Conservation (phyloP, 2,888 invertebrate species). For the Isotomurus palustris region DNA sequence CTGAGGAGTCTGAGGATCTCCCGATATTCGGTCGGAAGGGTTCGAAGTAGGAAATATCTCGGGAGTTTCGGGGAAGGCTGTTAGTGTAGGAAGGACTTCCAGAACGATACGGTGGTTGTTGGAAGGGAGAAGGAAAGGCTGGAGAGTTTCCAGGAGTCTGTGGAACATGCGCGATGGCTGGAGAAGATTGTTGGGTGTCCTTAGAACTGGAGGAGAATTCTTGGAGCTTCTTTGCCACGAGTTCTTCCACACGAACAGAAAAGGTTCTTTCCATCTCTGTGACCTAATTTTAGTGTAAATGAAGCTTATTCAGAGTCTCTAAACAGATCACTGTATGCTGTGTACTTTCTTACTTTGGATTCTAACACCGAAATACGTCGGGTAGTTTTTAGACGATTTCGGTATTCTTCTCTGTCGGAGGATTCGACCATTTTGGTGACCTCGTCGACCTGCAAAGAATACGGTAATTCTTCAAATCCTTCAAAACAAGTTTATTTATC, state of each 20-base stretch:
- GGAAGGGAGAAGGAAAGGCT: background rate
- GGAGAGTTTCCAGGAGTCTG: too few relatives aligned
- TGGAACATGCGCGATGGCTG: too few relatives aligned
- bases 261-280: too few relatives aligned
- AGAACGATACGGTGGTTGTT: background rate
- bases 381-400: slow-evolving; percentile 17
- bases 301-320: background rate
- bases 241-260: too few relatives aligned
- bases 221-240: too few relatives aligned
- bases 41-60: background rate
- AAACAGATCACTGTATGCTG: background rate
- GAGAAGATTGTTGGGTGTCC: too few relatives aligned
- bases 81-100: too few relatives aligned
- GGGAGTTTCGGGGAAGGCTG: background rate
- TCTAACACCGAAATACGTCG: background rate
- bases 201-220: too few relatives aligned
- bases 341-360: background rate
- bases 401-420: slow-evolving; percentile 24
- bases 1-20: too few relatives aligned
- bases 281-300: too few relatives aligned
- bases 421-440: slow-evolving; percentile 25
- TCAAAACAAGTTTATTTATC: background rate
- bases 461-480: background rate
- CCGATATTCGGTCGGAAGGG: background rate
- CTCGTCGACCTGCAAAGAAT: slow-evolving; percentile 21